Evolutionary conservation across 2,113 vertebrate genomes (phyloP), one percentile per base, ranked within the genome.

Genomic region (Condylura cristata): DNA sequence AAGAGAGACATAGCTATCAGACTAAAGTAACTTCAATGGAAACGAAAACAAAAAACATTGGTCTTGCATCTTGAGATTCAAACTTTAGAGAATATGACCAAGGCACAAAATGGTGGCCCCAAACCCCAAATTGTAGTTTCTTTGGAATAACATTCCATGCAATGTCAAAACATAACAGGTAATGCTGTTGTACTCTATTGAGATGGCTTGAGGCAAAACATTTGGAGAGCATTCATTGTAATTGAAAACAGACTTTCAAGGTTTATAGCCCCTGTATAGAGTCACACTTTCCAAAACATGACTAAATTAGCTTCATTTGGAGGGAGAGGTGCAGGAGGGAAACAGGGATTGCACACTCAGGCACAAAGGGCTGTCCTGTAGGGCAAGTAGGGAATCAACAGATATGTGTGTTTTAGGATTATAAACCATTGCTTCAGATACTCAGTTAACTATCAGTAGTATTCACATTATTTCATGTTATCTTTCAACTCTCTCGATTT

Each of bases 181-280:
- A 75, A 89, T 86, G 17, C 48, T 78, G 61, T 51, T 65, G 30
- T 76, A 30, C 24, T 86, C 14, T 82, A 48, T 48, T 91, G 76
- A 63, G 41, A 71, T 85, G 71, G 8, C 71, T 65, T 56, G 39
- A 87, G 72, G 66, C 34, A 61, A 58, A 75, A 83, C 14, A 16
- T 37, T 68, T 30, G 11, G 9, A 89, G 30, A 63, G 22, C 7
- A 68, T 72, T 94, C 28, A 39, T 89, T 96, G 81, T 90, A 60
- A 78, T 5, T 71, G 39, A 96, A 94, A 46, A 46, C 60, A 90
- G 48, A 56, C 72, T 91, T 84, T 91, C 39, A 80, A 81, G 32
- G 65, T 81, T 93, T 92, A 82, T 20, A 89, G 63, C 5, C 9
- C 28, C 14, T 82, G 3, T 91, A 60, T 32, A 58, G 12, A 87